Percentiles rank a stretch among this genome's conserved stretches.
These are phyloP conservation scores for Synanthedon tipuliformis DNA, from an alignment of 2,888 invertebrate species.

Conservation along the genomic window DNA sequence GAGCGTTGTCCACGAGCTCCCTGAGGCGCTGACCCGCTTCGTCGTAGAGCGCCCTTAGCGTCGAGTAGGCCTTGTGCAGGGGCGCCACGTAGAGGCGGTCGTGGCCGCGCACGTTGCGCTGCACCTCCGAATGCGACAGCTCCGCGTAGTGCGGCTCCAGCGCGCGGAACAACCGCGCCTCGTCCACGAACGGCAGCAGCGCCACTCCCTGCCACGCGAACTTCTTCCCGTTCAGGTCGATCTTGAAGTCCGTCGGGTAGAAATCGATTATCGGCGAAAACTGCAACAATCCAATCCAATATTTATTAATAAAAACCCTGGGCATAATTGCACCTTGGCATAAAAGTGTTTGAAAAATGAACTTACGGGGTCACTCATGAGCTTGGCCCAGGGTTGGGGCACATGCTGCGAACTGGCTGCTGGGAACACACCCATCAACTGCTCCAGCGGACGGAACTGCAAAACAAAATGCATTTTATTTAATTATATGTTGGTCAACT, in stretches of 20 bases:
- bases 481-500: no score
- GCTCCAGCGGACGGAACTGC: constrained; percentile 96
- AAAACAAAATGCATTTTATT: constrained; percentile 13
- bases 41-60: constrained; percentile 76
- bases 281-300: no score
- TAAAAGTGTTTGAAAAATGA: background rate
- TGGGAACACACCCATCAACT: constrained; percentile 99
- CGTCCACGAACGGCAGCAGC: constrained; percentile 97
- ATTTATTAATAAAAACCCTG: no score
- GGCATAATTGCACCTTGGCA: no score
- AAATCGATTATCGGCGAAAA: constrained; percentile 97
- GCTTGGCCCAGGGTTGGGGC: constrained; percentile 90
- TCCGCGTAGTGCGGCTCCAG: constrained; percentile 82
- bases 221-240: constrained; percentile 98
- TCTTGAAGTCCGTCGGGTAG: constrained; percentile 97
- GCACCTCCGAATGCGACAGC: constrained; percentile 86
- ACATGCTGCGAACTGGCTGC: constrained; percentile 96
- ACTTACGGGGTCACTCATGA: constrained; percentile 91
- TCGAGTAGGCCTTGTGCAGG: constrained; percentile 77
- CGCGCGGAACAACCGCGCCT: constrained; percentile 86
- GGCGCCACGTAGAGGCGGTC: constrained; percentile 89
- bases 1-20: constrained; percentile 62
- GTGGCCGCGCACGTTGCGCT: constrained; percentile 87
- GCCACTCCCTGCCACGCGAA: constrained; percentile 99
- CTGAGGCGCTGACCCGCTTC: constrained; percentile 25